Percentiles rank a stretch among this genome's conserved stretches.
phyloP scores from a whole-genome alignment of 2,888 invertebrate species.

The Sesia bembeciformis region DNA sequence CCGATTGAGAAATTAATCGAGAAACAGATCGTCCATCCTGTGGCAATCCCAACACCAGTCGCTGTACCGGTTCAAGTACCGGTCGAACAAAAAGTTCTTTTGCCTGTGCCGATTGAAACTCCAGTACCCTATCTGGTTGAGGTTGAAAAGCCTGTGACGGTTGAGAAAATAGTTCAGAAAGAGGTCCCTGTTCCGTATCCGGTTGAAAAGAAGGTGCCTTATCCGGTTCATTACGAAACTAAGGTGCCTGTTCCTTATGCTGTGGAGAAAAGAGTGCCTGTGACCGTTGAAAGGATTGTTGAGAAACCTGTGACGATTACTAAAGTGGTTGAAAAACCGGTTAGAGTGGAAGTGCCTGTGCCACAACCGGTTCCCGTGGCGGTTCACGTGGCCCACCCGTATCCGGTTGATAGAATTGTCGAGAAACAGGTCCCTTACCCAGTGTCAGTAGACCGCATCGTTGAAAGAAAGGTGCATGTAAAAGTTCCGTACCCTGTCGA shows the following conservation, averaged over 20 bases:
- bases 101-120: slow-evolving; percentile 54
- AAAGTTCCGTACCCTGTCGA: slow-evolving; percentile 65
- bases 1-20: slow-evolving; percentile 70
- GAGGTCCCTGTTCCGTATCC: slow-evolving; percentile 63
- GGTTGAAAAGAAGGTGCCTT: slow-evolving; percentile 64
- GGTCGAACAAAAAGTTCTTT: slow-evolving; percentile 46
- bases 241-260: slow-evolving; percentile 64
- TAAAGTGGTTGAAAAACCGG: slow-evolving; percentile 53
- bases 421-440: slow-evolving; percentile 64
- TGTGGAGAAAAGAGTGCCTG: slow-evolving; percentile 54
- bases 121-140: slow-evolving; percentile 54
- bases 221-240: slow-evolving; percentile 57
- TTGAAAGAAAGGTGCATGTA: slow-evolving; percentile 59
- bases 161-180: slow-evolving; percentile 56
- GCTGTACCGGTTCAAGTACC: slow-evolving; percentile 50
- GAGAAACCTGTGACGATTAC: slow-evolving; percentile 72
- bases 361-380: slow-evolving; percentile 51
- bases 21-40: slow-evolving; percentile 52
- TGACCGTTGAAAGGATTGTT: slow-evolving; percentile 63
- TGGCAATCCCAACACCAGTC: slow-evolving; percentile 58
- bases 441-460: slow-evolving; percentile 55
- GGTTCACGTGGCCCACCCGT: slow-evolving; percentile 50
- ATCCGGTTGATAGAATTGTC: slow-evolving; percentile 68
- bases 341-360: slow-evolving; percentile 53
- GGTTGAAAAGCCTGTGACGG: slow-evolving; percentile 49